Conservation (phyloP, 1,140 invertebrate genomes). For the Nasonia giraulti region DNA sequence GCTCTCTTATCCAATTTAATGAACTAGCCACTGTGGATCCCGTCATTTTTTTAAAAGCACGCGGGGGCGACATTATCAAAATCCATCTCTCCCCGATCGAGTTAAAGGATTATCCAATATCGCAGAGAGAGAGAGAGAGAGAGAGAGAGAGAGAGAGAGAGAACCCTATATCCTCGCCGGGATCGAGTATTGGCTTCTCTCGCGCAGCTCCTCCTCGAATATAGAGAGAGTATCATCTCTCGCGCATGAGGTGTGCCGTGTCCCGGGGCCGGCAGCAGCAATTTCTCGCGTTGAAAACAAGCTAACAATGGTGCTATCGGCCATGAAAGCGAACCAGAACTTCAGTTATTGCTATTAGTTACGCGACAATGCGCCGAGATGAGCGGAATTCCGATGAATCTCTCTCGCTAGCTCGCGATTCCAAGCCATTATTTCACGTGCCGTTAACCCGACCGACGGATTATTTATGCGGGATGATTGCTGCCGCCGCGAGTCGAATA, state of each 20-base stretch:
- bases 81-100: neutral
- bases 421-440: neutral
- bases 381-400: conserved; percentile 19
- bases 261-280: neutral
- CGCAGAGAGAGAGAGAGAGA: neutral
- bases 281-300: conserved; percentile 31
- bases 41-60: too few relatives aligned
- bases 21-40: too few relatives aligned
- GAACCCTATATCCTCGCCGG: neutral
- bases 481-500: too few relatives aligned
- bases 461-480: neutral
- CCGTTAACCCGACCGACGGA: neutral
- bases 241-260: neutral
- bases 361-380: conserved; percentile 33
- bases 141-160: neutral
- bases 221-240: neutral
- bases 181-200: too few relatives aligned
- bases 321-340: conserved; percentile 26
- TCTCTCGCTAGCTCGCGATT: neutral
- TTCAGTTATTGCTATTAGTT: conserved; percentile 35
- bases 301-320: neutral
- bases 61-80: neutral
- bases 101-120: neutral
- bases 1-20: too few relatives aligned
- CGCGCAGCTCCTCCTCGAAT: too few relatives aligned